Conservation (phyloP, 2,797 vertebrate species). For the Heliangelus exortis region DNA sequence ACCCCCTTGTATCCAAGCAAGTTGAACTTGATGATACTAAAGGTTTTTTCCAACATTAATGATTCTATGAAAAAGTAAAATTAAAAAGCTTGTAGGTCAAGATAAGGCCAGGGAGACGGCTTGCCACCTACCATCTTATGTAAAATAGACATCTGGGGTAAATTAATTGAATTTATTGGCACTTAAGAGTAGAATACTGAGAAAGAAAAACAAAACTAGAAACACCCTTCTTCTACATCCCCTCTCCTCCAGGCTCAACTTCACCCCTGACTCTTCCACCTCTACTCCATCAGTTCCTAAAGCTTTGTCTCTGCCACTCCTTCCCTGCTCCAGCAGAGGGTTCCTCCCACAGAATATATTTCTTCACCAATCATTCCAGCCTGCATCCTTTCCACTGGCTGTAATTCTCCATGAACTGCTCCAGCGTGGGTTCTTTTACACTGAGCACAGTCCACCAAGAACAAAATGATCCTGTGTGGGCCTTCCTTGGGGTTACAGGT, state of each 20-base stretch:
- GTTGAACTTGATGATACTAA: neutral
- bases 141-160: neutral
- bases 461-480: neutral
- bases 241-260: neutral
- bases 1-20: neutral
- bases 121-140: neutral
- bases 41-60: neutral
- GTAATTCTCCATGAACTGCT: too few relatives aligned
- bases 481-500: neutral
- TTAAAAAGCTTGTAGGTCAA: rapidly evolving
- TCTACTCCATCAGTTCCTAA: neutral
- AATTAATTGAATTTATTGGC: neutral
- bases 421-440: too few relatives aligned
- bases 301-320: too few relatives aligned
- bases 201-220: neutral
- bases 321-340: neutral
- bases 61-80: neutral
- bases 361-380: neutral
- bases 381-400: rapidly evolving
- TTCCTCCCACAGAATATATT: neutral
- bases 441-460: neutral
- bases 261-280: neutral
- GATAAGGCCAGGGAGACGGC: neutral
- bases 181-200: neutral
- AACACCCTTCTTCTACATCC: rapidly evolving